phyloP scores from a whole-genome alignment of 2,797 vertebrate species.

The Gila robusta region DNA sequence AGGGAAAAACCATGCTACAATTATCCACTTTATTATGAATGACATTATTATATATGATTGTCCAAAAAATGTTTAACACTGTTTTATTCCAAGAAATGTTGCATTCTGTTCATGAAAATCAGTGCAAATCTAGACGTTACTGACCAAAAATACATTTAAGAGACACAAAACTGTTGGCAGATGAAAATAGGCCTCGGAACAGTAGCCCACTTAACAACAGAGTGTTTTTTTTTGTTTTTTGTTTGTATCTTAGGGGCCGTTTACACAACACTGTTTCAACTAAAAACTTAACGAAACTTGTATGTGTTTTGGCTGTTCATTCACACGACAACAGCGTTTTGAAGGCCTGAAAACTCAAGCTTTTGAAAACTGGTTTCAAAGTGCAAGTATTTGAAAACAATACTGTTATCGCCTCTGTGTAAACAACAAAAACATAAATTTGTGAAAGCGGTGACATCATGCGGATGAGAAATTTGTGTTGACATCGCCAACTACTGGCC shows the following conservation, averaged over 20 bases:
- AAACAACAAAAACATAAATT: background rate
- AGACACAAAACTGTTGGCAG: background rate
- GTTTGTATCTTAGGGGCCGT: background rate
- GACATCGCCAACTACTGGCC: background rate
- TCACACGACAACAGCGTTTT: background rate
- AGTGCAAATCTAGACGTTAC: background rate
- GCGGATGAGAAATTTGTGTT: background rate
- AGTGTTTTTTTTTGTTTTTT: background rate
- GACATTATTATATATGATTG: background rate
- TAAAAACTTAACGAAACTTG: background rate
- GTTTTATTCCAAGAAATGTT: background rate
- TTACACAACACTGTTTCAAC: background rate
- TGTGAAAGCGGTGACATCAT: background rate
- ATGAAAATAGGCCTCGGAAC: background rate
- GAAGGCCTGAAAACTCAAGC: background rate
- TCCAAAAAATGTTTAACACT: background rate
- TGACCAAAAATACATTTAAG: background rate
- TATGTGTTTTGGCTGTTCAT: background rate
- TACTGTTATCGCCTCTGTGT: background rate
- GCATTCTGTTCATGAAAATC: background rate
- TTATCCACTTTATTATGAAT: slow-evolving; percentile 15
- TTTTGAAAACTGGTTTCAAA: background rate
- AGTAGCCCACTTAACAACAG: background rate
- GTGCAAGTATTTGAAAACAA: background rate
- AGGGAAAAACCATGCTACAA: background rate